Evolutionary conservation across 2,797 vertebrate genomes (phyloP).

Genomic region (Tenualosa thibaudeaui): DNA sequence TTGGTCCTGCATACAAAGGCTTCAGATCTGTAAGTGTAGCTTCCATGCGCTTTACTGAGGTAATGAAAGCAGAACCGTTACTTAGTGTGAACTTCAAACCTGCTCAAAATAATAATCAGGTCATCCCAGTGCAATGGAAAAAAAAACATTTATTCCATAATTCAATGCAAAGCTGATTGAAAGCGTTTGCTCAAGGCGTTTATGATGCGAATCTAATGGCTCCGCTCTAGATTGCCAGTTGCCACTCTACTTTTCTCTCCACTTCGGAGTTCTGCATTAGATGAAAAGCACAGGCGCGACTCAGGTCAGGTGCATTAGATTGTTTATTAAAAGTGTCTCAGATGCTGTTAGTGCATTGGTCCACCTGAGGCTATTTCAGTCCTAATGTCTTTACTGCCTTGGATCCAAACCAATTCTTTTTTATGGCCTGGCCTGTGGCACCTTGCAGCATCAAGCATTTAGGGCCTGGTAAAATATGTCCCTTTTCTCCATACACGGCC

Average conservation of each 20-base stretch:
- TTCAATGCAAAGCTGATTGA: conserved; percentile 31
- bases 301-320: conserved; percentile 54
- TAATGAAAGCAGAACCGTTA: conserved; percentile 42
- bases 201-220: conserved; percentile 39
- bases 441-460: conserved; percentile 72
- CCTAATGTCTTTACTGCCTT: conserved; percentile 48
- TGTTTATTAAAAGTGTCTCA: conserved; percentile 60
- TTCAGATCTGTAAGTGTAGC: conserved; percentile 41
- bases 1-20: conserved; percentile 50
- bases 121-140: conserved; percentile 38
- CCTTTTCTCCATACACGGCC: conserved; percentile 51
- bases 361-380: conserved; percentile 56
- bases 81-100: conserved; percentile 34
- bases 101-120: conserved; percentile 47
- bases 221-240: conserved; percentile 39
- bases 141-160: conserved; percentile 38
- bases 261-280: conserved; percentile 25
- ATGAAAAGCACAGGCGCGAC: conserved; percentile 46
- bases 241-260: conserved; percentile 36
- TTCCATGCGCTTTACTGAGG: conserved; percentile 33
- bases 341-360: conserved; percentile 53
- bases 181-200: conserved; percentile 36
- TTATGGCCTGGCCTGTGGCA: conserved; percentile 62
- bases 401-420: conserved; percentile 57
- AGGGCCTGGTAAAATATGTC: conserved; percentile 69